phyloP scores from a whole-genome alignment of 2,113 vertebrate genomes.

The Callionymus lyra region DNA sequence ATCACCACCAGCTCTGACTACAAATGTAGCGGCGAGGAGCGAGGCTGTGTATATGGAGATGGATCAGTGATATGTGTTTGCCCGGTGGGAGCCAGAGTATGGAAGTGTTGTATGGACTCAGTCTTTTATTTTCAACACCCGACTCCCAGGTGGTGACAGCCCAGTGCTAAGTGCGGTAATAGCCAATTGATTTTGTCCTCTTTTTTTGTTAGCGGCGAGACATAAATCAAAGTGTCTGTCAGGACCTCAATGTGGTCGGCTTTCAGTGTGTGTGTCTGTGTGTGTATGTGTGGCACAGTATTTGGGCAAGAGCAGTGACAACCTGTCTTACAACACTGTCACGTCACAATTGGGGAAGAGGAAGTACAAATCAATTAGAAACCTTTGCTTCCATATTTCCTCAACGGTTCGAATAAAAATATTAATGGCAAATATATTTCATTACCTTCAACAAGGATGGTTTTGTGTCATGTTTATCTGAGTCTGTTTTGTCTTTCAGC shows the following conservation, averaged over 20 bases:
- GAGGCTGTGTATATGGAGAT: slow-evolving; percentile 54
- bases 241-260: slow-evolving; percentile 58
- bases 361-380: not conserved
- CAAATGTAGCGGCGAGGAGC: slow-evolving; percentile 33
- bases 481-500: no score
- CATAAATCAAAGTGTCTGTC: slow-evolving; percentile 95
- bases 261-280: slow-evolving; percentile 16
- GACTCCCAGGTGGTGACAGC: slow-evolving; percentile 85
- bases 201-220: slow-evolving; percentile 87
- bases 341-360: slow-evolving; percentile 41
- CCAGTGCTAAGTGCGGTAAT: slow-evolving; percentile 90
- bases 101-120: slow-evolving; percentile 62
- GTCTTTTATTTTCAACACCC: slow-evolving; percentile 86
- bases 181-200: slow-evolving; percentile 96
- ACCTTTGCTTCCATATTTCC: no score
- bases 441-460: no score
- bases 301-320: slow-evolving; percentile 80
- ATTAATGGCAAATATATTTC: no score
- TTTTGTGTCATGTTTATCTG: no score
- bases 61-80: slow-evolving; percentile 49
- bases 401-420: no score
- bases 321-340: slow-evolving; percentile 70
- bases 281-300: slow-evolving; percentile 35
- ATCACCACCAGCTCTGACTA: slow-evolving; percentile 23
- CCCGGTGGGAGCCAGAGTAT: slow-evolving; percentile 46